These are phyloP conservation scores for Cyrtodaria siliqua DNA, from an alignment of 2,888 invertebrate genomes.

Conservation along the genomic window DNA sequence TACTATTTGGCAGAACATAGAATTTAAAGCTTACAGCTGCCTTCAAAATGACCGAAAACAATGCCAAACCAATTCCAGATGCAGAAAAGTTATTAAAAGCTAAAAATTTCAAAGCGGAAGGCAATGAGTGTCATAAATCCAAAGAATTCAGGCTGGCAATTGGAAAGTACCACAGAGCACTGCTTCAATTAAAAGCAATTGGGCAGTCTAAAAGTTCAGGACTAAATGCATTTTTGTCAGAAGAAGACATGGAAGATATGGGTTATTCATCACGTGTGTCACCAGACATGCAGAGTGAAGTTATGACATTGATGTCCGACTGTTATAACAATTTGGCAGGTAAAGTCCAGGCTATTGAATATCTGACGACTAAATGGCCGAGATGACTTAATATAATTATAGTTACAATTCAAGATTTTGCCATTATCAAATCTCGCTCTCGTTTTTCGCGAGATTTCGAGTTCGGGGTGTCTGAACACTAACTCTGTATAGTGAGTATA, in stretches of 20 bases:
- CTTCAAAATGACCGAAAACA: no score
- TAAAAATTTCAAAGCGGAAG: constrained; percentile 77
- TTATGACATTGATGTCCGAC: constrained; percentile 74
- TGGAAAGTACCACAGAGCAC: constrained; percentile 82
- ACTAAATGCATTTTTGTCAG: constrained; percentile 50
- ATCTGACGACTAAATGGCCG: no score
- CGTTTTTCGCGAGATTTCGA: no score
- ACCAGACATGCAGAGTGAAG: constrained; percentile 63
- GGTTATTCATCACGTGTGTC: constrained; percentile 56
- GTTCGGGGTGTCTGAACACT: no score
- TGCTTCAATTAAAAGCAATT: constrained; percentile 80
- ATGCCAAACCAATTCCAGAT: no score
- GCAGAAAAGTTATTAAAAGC: constrained; percentile 73
- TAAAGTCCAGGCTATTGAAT: no score
- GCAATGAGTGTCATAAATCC: constrained; percentile 80
- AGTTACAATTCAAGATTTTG: no score
- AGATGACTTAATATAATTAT: no score
- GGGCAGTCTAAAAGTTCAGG: constrained; percentile 63
- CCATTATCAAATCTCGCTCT: no score
- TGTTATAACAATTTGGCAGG: constrained; percentile 85
- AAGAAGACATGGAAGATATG: constrained; percentile 36
- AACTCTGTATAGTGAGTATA: no score
- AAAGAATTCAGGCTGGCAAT: constrained; percentile 78
- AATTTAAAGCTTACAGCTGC: no score
- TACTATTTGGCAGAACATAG: no score